These are phyloP conservation scores for Cyprinodon variegatus DNA, from an alignment of 2,113 vertebrate genomes.

Conservation along the genomic window DNA sequence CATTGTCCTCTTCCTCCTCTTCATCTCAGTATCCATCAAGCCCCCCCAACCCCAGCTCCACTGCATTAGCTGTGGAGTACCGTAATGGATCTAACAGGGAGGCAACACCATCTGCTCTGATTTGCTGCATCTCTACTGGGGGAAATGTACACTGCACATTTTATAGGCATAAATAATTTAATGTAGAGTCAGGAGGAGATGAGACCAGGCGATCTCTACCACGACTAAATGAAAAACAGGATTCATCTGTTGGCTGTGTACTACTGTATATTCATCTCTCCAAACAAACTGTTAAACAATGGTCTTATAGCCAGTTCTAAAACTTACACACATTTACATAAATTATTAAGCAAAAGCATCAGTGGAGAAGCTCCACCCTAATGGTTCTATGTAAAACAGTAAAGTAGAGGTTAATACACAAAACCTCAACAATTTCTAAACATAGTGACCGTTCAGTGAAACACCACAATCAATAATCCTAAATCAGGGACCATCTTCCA, in stretches of 20 bases:
- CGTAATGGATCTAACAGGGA: slow-evolving; percentile 52
- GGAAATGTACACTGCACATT: slow-evolving; percentile 26
- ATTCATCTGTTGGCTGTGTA: background rate
- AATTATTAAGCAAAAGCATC: slow-evolving; percentile 12
- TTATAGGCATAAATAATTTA: slow-evolving; percentile 54
- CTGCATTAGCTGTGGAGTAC: slow-evolving; percentile 54
- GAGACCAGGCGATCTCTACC: slow-evolving; percentile 2
- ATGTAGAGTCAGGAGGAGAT: slow-evolving; percentile 17
- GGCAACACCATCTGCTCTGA: slow-evolving; percentile 16
- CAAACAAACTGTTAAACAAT: background rate
- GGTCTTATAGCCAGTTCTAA: slow-evolving; percentile 3
- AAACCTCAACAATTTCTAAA: too few relatives aligned
- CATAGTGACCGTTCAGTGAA: too few relatives aligned
- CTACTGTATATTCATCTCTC: slow-evolving; percentile 1
- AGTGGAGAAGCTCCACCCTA: too few relatives aligned
- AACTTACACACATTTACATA: slow-evolving; percentile 18
- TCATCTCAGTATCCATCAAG: slow-evolving; percentile 54
- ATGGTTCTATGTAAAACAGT: too few relatives aligned
- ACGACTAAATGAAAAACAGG: slow-evolving; percentile 10
- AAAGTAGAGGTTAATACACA: too few relatives aligned
- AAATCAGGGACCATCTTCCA: too few relatives aligned
- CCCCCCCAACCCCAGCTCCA: slow-evolving; percentile 29
- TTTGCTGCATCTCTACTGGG: slow-evolving; percentile 35
- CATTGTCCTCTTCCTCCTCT: slow-evolving; percentile 47
- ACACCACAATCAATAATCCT: too few relatives aligned